Evolutionary conservation across 2,888 invertebrate genomes (phyloP).

Genomic region (Euphydryas editha): DNA sequence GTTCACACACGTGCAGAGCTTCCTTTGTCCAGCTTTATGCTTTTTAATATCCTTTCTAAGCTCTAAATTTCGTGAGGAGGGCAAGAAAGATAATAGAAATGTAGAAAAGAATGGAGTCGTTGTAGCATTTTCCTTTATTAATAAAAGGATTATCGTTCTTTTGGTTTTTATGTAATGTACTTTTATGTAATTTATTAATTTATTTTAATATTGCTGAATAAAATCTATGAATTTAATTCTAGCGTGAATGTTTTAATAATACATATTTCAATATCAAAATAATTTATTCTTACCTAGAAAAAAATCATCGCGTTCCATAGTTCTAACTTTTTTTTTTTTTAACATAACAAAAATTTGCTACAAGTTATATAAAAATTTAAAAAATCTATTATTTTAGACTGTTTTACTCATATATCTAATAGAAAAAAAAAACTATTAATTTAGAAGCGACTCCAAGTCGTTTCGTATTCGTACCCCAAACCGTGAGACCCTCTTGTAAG

Average conservation of each 20-base stretch:
- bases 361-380: neutral
- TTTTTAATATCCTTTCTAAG: constrained; percentile 62
- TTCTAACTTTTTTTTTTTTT: too few species aligned
- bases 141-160: too few species aligned
- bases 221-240: too few species aligned
- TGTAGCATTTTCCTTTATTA: neutral
- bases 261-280: too few species aligned
- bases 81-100: constrained; percentile 51
- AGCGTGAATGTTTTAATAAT: too few species aligned
- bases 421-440: too few species aligned
- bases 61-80: constrained; percentile 68
- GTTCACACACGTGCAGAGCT: constrained; percentile 70
- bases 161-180: too few species aligned
- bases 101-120: constrained; percentile 45
- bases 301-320: too few species aligned
- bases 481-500: constrained; percentile 53
- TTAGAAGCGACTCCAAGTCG: constrained; percentile 50
- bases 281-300: too few species aligned
- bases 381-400: constrained; percentile 4
- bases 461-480: constrained; percentile 42
- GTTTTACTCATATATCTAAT: too few species aligned
- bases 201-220: too few species aligned
- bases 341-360: neutral
- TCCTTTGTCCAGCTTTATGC: constrained; percentile 69
- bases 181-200: too few species aligned